Conservation (phyloP, 2,113 vertebrate species). For the Xenopus borealis region DNA sequence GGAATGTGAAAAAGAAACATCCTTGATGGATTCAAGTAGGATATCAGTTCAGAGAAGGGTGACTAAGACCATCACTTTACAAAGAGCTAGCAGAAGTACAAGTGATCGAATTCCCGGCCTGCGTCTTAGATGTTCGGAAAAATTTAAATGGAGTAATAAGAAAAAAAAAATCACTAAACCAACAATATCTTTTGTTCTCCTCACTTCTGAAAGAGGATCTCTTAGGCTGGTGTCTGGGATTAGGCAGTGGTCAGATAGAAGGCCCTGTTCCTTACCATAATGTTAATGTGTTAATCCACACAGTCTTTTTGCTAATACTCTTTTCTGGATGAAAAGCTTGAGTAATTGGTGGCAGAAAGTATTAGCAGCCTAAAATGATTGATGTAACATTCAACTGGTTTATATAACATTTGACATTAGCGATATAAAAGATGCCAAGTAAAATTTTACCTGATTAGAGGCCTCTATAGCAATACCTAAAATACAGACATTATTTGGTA, state of each 20-base stretch:
- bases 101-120: conserved; percentile 24
- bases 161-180: conserved; percentile 15
- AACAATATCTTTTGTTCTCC: conserved; percentile 8
- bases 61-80: conserved; percentile 27
- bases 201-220: neutral
- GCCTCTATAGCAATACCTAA: too few species aligned
- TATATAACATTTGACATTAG: too few species aligned
- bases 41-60: conserved; percentile 17
- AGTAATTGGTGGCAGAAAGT: too few species aligned
- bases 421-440: too few species aligned
- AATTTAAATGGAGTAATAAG: conserved; percentile 16
- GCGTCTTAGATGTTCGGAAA: conserved; percentile 15
- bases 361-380: too few species aligned
- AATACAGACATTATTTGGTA: too few species aligned
- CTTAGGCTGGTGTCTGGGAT: neutral
- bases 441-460: too few species aligned
- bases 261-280: too few species aligned
- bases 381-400: too few species aligned
- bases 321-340: too few species aligned
- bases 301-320: too few species aligned
- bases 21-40: conserved; percentile 22
- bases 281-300: too few species aligned
- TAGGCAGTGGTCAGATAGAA: neutral
- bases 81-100: conserved; percentile 14
- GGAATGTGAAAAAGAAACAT: conserved; percentile 43